Base-by-base conservation (phyloP, 2,888 invertebrate species). In the Apodemia mormo region DNA sequence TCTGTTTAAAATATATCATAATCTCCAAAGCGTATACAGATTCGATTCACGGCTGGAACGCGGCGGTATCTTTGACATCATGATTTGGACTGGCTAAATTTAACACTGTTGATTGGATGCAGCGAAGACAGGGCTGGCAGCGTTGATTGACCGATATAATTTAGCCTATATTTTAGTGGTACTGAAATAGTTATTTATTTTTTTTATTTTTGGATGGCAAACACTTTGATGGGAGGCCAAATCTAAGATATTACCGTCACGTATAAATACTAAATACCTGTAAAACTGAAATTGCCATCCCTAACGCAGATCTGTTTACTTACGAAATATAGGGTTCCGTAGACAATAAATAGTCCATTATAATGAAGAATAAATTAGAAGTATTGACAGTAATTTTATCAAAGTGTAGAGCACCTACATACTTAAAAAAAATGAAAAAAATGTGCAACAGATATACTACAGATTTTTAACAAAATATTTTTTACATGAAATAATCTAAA, bases 61-160 rank as follows among this genome's bases (percentile, higher is more conserved):
- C 69, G 69, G 76, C 73, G 72, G 70, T 74, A 73, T 74, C 83
- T 83, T 81, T 84, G 88, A 86, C 88, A 87, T 85, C 92, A 87
- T 85, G 89, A 84, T 87, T 87, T 85, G 82, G 81, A 92, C 92
- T 93, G 92, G 89, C 90, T 92, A 92, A 89, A 87, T 82, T 89
- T 91, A 90, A 86, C 82, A 79, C 80, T 80, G 84, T 84, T 85
- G 88, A 82, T 81, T 80, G 82, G 76, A 82, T 81, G 81, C 79
- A 79, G 76, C 71, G 76, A 65, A 65, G 64, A 68, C 74, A 67
- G 77, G 76, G 76, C 70, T 76, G 74, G 64, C 72, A 70, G 69
- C 64, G 69, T 56, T 68, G 70, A 73, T 72, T 75, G 72, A 75
- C 72, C 71, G 70, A 74, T 72, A 74, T 75, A 52, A 68, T 68